These are phyloP conservation scores for Neotoxoptera formosana DNA, from an alignment of 1,140 invertebrate species.

Conservation along the genomic window DNA sequence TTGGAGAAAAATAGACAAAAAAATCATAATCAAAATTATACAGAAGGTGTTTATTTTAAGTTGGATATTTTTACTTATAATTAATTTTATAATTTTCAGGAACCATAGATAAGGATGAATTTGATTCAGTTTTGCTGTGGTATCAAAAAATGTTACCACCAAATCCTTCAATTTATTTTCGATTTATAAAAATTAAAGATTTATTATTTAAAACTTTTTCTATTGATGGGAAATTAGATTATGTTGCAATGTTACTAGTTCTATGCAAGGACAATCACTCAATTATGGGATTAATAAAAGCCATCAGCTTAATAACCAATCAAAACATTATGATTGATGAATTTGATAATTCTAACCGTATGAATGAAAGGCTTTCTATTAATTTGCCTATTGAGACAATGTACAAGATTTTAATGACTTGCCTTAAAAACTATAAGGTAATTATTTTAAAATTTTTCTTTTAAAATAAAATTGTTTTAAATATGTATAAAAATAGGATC, in stretches of 20 bases:
- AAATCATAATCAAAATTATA: neutral
- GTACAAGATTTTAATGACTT: neutral
- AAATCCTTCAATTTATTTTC: conserved; percentile 22
- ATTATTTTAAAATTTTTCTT: neutral
- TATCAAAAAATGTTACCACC: neutral
- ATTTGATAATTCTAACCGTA: neutral
- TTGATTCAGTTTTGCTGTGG: conserved; percentile 40
- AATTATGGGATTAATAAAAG: conserved; percentile 14
- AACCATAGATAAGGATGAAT: neutral
- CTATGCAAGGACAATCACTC: conserved; percentile 22
- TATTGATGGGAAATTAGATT: neutral
- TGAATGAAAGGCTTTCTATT: neutral
- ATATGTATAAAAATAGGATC: neutral
- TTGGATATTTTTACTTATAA: neutral
- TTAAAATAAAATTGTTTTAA: neutral
- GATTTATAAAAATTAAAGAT: conserved; percentile 34
- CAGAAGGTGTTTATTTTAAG: neutral
- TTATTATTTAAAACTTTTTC: conserved; percentile 12
- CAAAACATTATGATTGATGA: neutral
- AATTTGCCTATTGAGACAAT: neutral
- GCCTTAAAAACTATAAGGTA: conserved; percentile 38
- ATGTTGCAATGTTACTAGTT: conserved; percentile 1
- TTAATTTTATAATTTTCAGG: conserved; percentile 2
- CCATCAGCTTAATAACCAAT: neutral
- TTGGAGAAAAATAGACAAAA: conserved; percentile 2